Percentiles rank a stretch among this genome's conserved stretches.
phyloP scores from a whole-genome alignment of 2,113 vertebrate genomes.

The Hassar affinis region DNA sequence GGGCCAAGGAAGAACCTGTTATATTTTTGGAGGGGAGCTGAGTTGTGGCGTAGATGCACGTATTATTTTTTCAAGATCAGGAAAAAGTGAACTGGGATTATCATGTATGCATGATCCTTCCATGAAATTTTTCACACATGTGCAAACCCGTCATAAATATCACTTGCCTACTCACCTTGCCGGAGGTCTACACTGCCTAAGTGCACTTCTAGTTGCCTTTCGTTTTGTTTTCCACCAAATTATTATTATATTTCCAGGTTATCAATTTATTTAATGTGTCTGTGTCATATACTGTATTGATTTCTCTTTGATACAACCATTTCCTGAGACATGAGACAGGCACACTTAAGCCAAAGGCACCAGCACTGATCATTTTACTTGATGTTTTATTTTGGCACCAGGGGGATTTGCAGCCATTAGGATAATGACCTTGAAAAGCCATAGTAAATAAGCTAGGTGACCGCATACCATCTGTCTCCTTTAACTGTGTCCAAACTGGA shows the following conservation, averaged over 20 bases:
- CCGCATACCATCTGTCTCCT: slow-evolving; percentile 38
- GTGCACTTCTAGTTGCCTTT: too few relatives aligned
- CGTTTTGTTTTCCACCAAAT: background rate
- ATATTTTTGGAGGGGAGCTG: too few relatives aligned
- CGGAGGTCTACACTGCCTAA: too few relatives aligned
- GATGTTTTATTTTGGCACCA: background rate
- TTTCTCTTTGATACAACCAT: background rate
- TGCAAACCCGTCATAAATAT: too few relatives aligned
- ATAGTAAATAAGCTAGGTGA: slow-evolving; percentile 36
- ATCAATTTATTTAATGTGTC: background rate
- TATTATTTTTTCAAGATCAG: too few relatives aligned
- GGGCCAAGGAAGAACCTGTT: too few relatives aligned
- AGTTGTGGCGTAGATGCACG: too few relatives aligned
- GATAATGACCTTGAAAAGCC: slow-evolving; percentile 46
- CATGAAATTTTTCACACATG: too few relatives aligned
- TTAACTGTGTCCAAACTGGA: slow-evolving; percentile 30
- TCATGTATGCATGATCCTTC: too few relatives aligned
- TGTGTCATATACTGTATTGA: background rate
- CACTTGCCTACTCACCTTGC: too few relatives aligned
- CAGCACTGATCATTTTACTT: background rate
- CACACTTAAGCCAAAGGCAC: background rate
- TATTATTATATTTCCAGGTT: background rate
- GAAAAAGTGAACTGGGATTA: too few relatives aligned
- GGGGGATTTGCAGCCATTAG: slow-evolving; percentile 30
- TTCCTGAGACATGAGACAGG: background rate